These are phyloP conservation scores for Lycocerus yunnanus DNA, from an alignment of 2,888 invertebrate genomes.

Conservation along the genomic window DNA sequence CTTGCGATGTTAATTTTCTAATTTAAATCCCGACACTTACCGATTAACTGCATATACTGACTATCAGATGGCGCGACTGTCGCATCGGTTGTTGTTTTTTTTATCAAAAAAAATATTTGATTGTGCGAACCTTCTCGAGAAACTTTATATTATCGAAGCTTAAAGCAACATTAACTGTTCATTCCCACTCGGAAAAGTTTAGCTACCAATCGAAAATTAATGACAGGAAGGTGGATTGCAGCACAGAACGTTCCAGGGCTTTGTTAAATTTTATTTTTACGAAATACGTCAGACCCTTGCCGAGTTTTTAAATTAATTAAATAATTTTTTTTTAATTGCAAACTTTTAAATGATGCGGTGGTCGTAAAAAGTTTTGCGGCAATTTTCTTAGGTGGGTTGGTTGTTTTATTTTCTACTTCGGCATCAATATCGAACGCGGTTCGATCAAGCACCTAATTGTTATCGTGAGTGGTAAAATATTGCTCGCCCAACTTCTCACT, in stretches of 20 bases:
- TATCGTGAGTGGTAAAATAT: conserved; percentile 32
- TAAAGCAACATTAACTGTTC: background rate
- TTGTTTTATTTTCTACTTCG: conserved; percentile 31
- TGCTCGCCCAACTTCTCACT: conserved; percentile 26
- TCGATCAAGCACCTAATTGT: conserved; percentile 33
- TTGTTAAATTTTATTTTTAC: background rate
- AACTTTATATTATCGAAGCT: no score
- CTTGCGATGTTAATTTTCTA: background rate
- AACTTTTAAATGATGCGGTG: background rate
- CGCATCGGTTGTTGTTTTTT: no score
- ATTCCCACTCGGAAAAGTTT: background rate
- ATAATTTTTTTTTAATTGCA: background rate
- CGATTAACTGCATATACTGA: background rate
- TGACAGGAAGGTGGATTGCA: background rate
- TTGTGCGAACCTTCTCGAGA: background rate
- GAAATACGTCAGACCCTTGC: background rate
- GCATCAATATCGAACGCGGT: conserved; percentile 28
- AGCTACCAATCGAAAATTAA: background rate
- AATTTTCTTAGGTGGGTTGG: conserved; percentile 27
- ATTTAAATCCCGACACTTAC: background rate
- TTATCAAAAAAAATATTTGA: background rate
- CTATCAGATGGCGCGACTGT: background rate
- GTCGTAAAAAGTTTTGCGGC: conserved; percentile 15
- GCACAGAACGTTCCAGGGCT: background rate
- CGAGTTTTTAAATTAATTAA: background rate